A percentile compares a stretch with the other conserved stretches of the same genome.
These are phyloP conservation scores for Chrysogorgia sp. DNA, from an alignment of 92 coral and sea anemone species.

Conservation along the genomic window DNA sequence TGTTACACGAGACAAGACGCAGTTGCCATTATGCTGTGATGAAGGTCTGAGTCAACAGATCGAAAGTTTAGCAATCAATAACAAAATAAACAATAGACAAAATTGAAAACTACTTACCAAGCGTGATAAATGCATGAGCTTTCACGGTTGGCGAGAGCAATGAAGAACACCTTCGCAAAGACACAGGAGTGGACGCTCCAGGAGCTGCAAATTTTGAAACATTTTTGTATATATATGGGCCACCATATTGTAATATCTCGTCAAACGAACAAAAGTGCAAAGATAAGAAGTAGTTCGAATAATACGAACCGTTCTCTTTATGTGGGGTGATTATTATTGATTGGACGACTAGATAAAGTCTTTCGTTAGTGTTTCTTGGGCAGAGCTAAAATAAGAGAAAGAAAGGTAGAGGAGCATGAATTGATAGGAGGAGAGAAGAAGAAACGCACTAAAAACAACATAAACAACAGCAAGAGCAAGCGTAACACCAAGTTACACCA, in stretches of 20 bases:
- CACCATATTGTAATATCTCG: no score
- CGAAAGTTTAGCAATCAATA: no score
- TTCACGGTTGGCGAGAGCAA: conserved; percentile 84
- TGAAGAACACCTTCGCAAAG: conserved; percentile 56
- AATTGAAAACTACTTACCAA: conserved; percentile 68
- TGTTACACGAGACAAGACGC: no score
- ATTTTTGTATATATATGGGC: background rate
- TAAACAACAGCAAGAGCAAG: background rate
- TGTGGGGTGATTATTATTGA: conserved; percentile 80
- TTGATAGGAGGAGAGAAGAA: background rate
- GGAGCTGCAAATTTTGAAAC: conserved; percentile 1
- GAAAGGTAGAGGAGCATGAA: background rate
- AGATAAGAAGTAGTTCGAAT: background rate
- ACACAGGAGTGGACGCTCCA: conserved; percentile 52
- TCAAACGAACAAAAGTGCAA: background rate
- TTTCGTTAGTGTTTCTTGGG: conserved; percentile 89
- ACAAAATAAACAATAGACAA: background rate
- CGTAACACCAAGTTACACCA: background rate
- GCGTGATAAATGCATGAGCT: conserved; percentile 94
- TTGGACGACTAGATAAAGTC: conserved; percentile 89
- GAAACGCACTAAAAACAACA: background rate
- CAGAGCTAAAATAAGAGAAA: conserved; percentile 67
- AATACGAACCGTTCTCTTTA: conserved; percentile 60
- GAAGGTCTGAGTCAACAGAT: no score
- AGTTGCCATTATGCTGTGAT: no score